Evolutionary conservation across 2,888 invertebrate species (phyloP), one percentile per base, ranked within the genome.

Genomic region (Cancer borealis): DNA sequence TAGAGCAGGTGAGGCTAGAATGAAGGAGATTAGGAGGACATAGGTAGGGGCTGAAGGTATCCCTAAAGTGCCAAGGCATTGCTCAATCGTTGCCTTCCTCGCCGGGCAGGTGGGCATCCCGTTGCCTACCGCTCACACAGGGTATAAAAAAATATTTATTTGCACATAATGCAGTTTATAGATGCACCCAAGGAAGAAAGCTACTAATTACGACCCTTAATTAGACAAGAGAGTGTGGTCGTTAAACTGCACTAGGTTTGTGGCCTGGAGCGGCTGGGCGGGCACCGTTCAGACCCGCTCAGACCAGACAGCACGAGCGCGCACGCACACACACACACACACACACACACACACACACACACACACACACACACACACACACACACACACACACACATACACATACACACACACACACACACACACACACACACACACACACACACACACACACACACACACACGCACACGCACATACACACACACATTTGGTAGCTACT

Each of bases 121-220:
- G 26, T 39, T 39, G 10, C 60, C 45, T 45, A 17, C 39, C 39
- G 30, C 60, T 45, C 60, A 26, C 66, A 66, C n/a, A 12, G 39
- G 91, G 45, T 10, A 30, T 21, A 45, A 91, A 91, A 91, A 14
- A 26, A 21, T 91, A 91, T 91, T 91, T 91, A 91, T 91, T 91
- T 60, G 91, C 54, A 39, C 49, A 91, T 92, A 73, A 92, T 66
- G 92, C 92, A 39, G 73, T 45, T 92, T 92, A 73, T 73, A 45
- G 73, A 26, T 46, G 79, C 92, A 92, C 73, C 60, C 30, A 39
- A 92, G 45, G 73, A 45, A 73, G 66, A 92, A 45, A 92, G 73
- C 73, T 26, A 46, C 92, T 92, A 92, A 92, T 92, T 92, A 92
- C 66, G 73, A 46, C 45, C 66, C 73, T 73, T 92, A 92, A 92